phyloP scores from a whole-genome alignment of 2,888 invertebrate genomes.

The Marronus borbonicus region DNA sequence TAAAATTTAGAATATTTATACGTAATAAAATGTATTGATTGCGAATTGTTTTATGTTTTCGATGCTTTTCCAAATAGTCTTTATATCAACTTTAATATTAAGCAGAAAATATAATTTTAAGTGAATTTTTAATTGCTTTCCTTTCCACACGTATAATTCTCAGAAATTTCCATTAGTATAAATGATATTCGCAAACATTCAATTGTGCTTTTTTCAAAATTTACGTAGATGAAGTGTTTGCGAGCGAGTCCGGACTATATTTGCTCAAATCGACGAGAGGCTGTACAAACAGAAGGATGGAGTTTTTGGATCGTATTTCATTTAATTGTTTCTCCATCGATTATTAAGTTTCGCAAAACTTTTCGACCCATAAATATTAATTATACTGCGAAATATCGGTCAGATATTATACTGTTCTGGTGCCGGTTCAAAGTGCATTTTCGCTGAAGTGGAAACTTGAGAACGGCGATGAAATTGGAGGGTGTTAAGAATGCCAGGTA shows the following conservation, averaged over 20 bases:
- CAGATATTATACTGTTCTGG: conserved; percentile 3
- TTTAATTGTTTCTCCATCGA: conserved; percentile 17
- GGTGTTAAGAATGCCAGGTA: conserved; percentile 49
- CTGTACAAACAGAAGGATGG: not conserved
- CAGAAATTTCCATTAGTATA: not conserved
- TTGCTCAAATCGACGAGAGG: not conserved
- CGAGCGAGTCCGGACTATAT: not conserved
- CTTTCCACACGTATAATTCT: not conserved
- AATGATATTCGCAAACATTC: not conserved
- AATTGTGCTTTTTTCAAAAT: conserved; percentile 1
- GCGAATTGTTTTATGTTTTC: no score
- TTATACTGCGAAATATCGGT: not conserved
- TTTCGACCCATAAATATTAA: conserved; percentile 15
- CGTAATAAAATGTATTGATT: no score
- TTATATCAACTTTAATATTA: not conserved
- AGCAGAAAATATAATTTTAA: not conserved
- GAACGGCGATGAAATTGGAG: conserved; percentile 42
- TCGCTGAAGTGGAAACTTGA: no score
- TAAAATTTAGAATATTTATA: no score
- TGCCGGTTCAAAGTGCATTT: not conserved
- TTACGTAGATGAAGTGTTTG: conserved; percentile 1
- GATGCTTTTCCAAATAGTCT: no score
- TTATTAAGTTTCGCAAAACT: not conserved
- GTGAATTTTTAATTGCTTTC: no score
- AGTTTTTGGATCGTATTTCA: conserved; percentile 35